A percentile compares a stretch with the other conserved stretches of the same genome.
These are phyloP conservation scores for Rhyzopertha dominica DNA, from an alignment of 1,140 invertebrate genomes.

Conservation along the genomic window DNA sequence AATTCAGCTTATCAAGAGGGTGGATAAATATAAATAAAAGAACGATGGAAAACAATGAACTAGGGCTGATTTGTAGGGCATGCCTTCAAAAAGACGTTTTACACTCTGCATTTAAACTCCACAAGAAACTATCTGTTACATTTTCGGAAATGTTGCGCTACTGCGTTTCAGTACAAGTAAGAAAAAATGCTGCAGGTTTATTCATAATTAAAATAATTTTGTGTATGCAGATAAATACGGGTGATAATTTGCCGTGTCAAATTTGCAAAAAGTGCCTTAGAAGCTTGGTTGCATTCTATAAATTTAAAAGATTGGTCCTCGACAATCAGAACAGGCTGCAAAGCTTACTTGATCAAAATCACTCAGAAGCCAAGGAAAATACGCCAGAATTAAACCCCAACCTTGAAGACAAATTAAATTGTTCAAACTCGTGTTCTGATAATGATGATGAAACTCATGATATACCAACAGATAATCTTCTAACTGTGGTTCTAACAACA, in stretches of 20 bases:
- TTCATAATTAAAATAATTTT: too few species aligned
- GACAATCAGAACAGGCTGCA: slow-evolving; percentile 25
- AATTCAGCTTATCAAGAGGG: too few species aligned
- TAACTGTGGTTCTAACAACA: background rate
- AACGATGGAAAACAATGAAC: slow-evolving; percentile 1
- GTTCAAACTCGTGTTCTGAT: background rate
- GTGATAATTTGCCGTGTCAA: slow-evolving; percentile 27
- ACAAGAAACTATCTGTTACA: slow-evolving; percentile 1
- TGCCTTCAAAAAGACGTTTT: slow-evolving; percentile 5
- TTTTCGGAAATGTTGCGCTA: slow-evolving; percentile 3
- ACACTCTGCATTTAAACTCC: background rate
- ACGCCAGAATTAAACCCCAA: background rate
- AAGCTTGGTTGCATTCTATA: slow-evolving; percentile 30
- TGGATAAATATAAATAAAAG: too few species aligned
- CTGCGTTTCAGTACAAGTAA: slow-evolving; percentile 9
- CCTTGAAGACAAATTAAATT: slow-evolving; percentile 7
- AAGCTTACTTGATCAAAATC: background rate
- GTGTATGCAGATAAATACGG: slow-evolving; percentile 27
- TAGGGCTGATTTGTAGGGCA: background rate
- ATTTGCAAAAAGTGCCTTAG: slow-evolving; percentile 35
- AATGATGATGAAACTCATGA: slow-evolving; percentile 8
- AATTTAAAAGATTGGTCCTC: slow-evolving; percentile 27
- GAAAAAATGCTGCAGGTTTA: too few species aligned
- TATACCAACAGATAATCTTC: background rate
- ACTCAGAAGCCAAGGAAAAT: slow-evolving; percentile 1